Percentiles rank a stretch among this genome's conserved stretches.
phyloP scores from a whole-genome alignment of 2,797 vertebrate genomes.

The Enteromius trimaculatus region DNA sequence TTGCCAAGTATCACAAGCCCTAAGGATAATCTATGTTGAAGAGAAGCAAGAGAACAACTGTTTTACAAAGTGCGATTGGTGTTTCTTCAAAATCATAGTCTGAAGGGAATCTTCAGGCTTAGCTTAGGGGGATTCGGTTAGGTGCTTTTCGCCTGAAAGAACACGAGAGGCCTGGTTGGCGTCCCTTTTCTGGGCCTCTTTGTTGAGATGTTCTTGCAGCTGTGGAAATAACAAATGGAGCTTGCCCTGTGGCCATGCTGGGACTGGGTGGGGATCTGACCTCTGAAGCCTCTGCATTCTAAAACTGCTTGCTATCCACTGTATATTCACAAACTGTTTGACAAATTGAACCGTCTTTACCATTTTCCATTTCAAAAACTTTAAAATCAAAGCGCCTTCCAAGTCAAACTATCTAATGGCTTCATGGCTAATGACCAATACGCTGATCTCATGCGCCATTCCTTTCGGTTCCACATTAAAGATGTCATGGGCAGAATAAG shows the following conservation, averaged over 20 bases:
- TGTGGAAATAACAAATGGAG: conserved; percentile 39
- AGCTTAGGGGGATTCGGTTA: conserved; percentile 13
- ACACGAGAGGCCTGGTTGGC: conserved; percentile 10
- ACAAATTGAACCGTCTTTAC: neutral
- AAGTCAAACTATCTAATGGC: conserved; percentile 25
- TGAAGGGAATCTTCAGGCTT: conserved; percentile 29
- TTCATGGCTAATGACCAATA: conserved; percentile 38
- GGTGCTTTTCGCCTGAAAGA: conserved; percentile 8
- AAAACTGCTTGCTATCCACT: conserved; percentile 12
- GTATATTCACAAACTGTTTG: neutral
- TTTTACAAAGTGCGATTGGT: conserved; percentile 50
- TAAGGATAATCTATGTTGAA: conserved; percentile 22
- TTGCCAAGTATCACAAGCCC: conserved; percentile 46
- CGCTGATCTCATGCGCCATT: conserved; percentile 29
- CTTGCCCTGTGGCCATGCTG: conserved; percentile 41
- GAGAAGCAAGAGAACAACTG: conserved; percentile 23
- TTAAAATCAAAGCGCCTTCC: conserved; percentile 14
- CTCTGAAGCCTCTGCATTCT: conserved; percentile 21
- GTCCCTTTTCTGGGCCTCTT: conserved; percentile 30
- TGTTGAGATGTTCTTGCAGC: conserved; percentile 31
- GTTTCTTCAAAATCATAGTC: conserved; percentile 26
- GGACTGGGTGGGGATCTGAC: conserved; percentile 48
- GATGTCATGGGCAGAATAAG: conserved; percentile 40
- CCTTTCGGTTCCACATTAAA: conserved; percentile 50
- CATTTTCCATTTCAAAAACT: conserved; percentile 17